These are phyloP conservation scores for Pelodiscus sinensis DNA, from an alignment of 2,113 vertebrate species.

Conservation along the genomic window DNA sequence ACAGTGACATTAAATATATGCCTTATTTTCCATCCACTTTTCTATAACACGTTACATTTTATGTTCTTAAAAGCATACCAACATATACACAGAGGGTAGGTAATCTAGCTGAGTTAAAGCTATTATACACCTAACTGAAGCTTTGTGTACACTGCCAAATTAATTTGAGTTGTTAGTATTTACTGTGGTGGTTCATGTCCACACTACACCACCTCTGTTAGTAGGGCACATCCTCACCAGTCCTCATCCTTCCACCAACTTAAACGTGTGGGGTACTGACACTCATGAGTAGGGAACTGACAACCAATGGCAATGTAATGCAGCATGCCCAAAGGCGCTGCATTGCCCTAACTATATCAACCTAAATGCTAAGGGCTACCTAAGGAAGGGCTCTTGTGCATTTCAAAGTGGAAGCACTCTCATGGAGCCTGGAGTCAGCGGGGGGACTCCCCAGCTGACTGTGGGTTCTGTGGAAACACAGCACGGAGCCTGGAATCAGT, in stretches of 20 bases:
- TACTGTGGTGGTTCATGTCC: not conserved
- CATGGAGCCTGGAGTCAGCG: too few relatives aligned
- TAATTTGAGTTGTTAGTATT: not conserved
- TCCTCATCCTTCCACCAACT: not conserved
- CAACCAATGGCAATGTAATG: not conserved
- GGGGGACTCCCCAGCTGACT: too few relatives aligned
- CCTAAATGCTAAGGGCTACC: not conserved
- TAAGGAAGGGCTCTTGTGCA: too few relatives aligned
- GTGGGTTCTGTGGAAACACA: too few relatives aligned
- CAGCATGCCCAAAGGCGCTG: not conserved
- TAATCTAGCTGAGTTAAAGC: not conserved
- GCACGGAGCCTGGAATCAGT: too few relatives aligned
- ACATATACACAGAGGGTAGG: not conserved
- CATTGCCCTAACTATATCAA: not conserved
- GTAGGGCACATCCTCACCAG: not conserved
- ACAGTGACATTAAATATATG: not conserved
- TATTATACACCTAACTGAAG: not conserved
- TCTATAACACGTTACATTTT: not conserved
- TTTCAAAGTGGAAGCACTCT: too few relatives aligned
- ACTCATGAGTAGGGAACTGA: not conserved
- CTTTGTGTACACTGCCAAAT: not conserved
- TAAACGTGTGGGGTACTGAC: not conserved
- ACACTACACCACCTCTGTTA: not conserved
- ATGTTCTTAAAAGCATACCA: not conserved
- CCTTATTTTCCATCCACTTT: not conserved